Evolutionary conservation across 2,113 vertebrate genomes (phyloP).

Genomic region (Manacus vitellinus): DNA sequence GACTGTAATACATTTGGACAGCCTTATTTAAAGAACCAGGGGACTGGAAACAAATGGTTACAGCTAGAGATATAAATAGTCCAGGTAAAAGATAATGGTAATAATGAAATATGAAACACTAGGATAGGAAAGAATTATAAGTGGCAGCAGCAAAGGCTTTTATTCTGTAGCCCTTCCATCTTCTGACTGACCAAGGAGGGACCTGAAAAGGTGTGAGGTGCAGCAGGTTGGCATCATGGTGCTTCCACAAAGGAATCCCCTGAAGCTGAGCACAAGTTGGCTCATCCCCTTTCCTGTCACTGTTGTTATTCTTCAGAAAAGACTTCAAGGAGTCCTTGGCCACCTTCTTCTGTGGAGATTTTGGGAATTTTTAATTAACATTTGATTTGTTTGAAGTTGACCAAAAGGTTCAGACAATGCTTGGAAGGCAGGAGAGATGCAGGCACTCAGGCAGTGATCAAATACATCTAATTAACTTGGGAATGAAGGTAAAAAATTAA

Average conservation of each 20-base stretch:
- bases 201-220: neutral
- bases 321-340: neutral
- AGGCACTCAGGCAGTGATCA: neutral
- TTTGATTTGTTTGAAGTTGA: neutral
- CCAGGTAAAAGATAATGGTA: neutral
- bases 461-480: neutral
- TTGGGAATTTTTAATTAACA: neutral
- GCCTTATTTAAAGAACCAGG: constrained; percentile 6
- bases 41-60: neutral
- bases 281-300: accelerated
- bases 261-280: neutral
- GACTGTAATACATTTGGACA: neutral
- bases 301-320: neutral
- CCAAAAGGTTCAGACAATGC: neutral
- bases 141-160: neutral
- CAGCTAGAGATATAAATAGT: neutral
- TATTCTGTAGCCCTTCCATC: neutral
- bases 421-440: neutral
- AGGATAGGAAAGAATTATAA: neutral
- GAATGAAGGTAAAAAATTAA: neutral
- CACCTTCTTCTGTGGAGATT: neutral
- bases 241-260: neutral
- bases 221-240: accelerated
- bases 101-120: neutral
- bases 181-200: neutral